phyloP scores from a whole-genome alignment of 1,140 invertebrate species.

The Drosophila sechellia region DNA sequence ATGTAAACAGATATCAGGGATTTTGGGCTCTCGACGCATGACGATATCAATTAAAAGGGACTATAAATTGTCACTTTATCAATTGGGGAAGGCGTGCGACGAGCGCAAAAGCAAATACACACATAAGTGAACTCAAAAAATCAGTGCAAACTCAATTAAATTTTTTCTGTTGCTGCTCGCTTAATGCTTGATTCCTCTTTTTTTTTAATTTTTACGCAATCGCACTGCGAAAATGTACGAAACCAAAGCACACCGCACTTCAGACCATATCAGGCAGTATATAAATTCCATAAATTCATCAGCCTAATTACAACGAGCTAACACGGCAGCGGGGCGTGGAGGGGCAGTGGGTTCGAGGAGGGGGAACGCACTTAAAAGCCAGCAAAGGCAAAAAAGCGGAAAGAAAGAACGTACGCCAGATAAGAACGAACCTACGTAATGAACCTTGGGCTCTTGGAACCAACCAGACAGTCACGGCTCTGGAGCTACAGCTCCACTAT shows the following conservation, averaged over 20 bases:
- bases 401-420: conserved; percentile 64
- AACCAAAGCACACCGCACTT: conserved; percentile 59
- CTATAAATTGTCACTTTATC: conserved; percentile 80
- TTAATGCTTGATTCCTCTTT: conserved; percentile 3
- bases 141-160: conserved; percentile 57
- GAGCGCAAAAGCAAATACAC: neutral
- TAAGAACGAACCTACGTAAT: conserved; percentile 64
- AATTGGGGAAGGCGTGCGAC: conserved; percentile 49
- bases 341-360: conserved; percentile 3
- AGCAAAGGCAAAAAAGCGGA: conserved; percentile 36
- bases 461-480: conserved; percentile 18
- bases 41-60: conserved; percentile 75
- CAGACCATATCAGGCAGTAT: conserved; percentile 51
- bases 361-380: conserved; percentile 45
- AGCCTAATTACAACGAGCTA: conserved; percentile 68
- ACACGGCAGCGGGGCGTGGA: conserved; percentile 1
- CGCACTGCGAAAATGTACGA: conserved; percentile 18
- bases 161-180: conserved; percentile 28
- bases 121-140: conserved; percentile 27
- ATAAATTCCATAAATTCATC: conserved; percentile 70
- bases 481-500: neutral
- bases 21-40: conserved; percentile 23
- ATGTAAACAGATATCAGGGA: conserved; percentile 47
- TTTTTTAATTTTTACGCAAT: conserved; percentile 25
- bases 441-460: conserved; percentile 56